Evolutionary conservation across 2,113 vertebrate genomes (phyloP).

Genomic region (Odocoileus hemionus): DNA sequence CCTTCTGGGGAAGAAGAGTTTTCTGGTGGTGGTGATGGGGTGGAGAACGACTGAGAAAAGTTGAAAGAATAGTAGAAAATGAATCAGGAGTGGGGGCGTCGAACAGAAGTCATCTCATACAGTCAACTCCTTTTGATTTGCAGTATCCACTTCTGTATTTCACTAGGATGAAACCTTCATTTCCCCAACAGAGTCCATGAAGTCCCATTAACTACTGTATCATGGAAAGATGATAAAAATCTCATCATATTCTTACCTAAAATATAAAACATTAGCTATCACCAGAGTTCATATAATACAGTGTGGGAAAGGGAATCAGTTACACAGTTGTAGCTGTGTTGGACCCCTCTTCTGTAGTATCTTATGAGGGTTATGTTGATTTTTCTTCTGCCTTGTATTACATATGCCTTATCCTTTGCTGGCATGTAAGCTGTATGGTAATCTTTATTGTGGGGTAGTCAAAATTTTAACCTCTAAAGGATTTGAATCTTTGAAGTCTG

Average conservation of each 20-base stretch:
- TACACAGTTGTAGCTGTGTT: neutral
- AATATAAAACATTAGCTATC: slow-evolving; percentile 4
- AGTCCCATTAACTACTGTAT: neutral
- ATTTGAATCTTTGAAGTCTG: neutral
- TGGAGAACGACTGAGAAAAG: neutral
- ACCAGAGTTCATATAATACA: neutral
- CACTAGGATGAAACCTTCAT: neutral
- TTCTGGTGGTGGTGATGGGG: neutral
- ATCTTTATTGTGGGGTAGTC: neutral
- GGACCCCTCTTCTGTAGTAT: neutral
- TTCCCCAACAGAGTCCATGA: neutral
- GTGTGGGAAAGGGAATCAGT: neutral
- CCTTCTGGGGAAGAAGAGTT: neutral
- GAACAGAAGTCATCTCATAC: neutral
- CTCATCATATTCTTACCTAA: neutral
- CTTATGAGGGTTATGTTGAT: neutral
- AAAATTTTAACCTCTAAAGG: neutral
- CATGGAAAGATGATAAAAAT: neutral
- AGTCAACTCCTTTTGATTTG: neutral
- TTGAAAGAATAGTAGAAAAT: slow-evolving; percentile 10
- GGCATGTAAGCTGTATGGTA: neutral
- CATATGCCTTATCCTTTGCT: neutral
- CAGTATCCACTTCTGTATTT: neutral
- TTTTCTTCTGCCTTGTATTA: neutral
- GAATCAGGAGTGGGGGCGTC: neutral